Evolutionary conservation across 2,113 vertebrate genomes (phyloP).

Genomic region (Anser cygnoides): DNA sequence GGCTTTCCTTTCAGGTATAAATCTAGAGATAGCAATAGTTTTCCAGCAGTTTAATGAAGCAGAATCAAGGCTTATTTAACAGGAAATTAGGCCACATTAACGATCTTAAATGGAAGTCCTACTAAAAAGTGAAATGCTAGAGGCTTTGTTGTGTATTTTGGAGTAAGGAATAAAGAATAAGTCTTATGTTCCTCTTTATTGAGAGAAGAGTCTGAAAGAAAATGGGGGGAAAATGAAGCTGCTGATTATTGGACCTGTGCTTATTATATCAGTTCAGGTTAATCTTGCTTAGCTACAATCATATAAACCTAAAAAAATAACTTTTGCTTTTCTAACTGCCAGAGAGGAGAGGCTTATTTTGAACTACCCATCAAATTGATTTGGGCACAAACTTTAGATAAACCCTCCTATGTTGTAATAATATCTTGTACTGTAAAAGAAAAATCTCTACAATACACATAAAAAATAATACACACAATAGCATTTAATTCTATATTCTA

Average conservation of each 20-base stretch:
- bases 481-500: not conserved
- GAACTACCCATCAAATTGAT: not conserved
- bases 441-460: too few species aligned
- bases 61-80: not conserved
- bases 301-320: too few species aligned
- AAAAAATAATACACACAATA: not conserved
- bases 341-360: not conserved
- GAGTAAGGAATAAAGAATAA: not conserved
- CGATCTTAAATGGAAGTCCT: not conserved
- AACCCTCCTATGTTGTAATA: not conserved
- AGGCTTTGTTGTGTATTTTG: not conserved
- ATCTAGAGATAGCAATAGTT: not conserved
- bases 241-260: not conserved
- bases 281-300: not conserved
- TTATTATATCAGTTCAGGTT: not conserved
- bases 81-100: not conserved
- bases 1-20: not conserved
- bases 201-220: not conserved
- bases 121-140: not conserved
- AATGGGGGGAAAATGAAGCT: not conserved
- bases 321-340: not conserved
- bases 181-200: not conserved
- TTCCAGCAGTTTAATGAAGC: not conserved
- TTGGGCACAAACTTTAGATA: not conserved
- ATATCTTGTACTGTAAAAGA: too few species aligned